phyloP scores from a whole-genome alignment of 1,140 invertebrate genomes.

The Musca domestica region DNA sequence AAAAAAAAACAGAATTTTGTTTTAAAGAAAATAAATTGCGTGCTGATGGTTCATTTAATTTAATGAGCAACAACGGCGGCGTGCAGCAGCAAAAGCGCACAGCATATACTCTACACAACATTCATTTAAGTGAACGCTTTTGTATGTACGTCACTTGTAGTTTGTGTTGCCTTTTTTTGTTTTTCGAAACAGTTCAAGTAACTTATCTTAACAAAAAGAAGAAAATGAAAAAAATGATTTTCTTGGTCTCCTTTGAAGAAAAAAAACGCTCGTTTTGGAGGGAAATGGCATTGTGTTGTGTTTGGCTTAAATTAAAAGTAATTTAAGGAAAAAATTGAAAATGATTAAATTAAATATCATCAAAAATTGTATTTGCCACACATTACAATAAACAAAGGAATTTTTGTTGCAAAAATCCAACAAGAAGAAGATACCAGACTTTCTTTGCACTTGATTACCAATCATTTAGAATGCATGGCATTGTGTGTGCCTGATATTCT shows the following conservation, averaged over 20 bases:
- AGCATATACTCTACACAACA: no score
- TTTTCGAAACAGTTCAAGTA: neutral
- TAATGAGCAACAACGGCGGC: slow-evolving; percentile 45
- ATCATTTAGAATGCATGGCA: no score
- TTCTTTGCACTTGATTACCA: no score
- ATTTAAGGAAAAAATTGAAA: slow-evolving; percentile 10
- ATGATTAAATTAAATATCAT: neutral
- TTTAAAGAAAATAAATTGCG: slow-evolving; percentile 48
- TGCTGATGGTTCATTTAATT: slow-evolving; percentile 54
- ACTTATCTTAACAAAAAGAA: slow-evolving; percentile 3
- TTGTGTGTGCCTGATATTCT: no score
- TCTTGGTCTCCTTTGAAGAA: neutral
- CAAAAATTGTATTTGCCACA: neutral
- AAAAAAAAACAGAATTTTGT: slow-evolving; percentile 8
- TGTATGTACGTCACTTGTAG: no score
- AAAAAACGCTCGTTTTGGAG: neutral
- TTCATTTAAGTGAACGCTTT: no score
- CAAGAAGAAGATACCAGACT: neutral
- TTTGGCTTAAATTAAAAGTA: slow-evolving; percentile 20
- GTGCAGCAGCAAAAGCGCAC: neutral
- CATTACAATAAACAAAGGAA: neutral
- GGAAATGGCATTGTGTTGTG: neutral
- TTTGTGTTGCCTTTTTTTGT: no score
- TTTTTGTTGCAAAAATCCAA: neutral
- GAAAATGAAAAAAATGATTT: neutral